phyloP scores from a whole-genome alignment of 2,888 invertebrate species.

The Agelastica alni region DNA sequence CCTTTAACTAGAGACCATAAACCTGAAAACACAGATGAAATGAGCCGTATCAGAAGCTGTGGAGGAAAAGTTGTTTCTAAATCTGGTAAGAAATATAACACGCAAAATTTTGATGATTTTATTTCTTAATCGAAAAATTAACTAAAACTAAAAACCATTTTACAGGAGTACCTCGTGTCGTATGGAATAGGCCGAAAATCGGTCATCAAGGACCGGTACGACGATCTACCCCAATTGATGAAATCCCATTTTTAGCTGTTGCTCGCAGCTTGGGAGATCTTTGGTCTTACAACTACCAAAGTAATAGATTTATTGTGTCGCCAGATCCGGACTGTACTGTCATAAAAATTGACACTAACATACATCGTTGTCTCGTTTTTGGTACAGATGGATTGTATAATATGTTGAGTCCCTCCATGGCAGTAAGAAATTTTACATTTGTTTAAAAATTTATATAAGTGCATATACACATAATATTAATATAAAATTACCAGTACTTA shows the following conservation, averaged over 20 bases:
- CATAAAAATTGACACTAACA: constrained; percentile 76
- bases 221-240: constrained; percentile 87
- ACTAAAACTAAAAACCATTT: no score
- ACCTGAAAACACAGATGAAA: constrained; percentile 86
- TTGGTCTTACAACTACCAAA: constrained; percentile 94
- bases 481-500: no score
- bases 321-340: constrained; percentile 96
- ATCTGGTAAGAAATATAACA: constrained; percentile 50
- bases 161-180: constrained; percentile 88
- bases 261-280: constrained; percentile 95
- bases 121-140: no score
- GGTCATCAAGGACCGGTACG: constrained; percentile 87
- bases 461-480: no score
- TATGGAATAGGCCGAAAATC: constrained; percentile 91
- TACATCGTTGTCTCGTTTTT: constrained; percentile 85
- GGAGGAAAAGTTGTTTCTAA: constrained; percentile 80
- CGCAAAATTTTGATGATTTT: neutral
- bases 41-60: constrained; percentile 77
- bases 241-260: constrained; percentile 94
- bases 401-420: constrained; percentile 83
- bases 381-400: constrained; percentile 98
- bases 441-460: no score
- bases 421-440: constrained; percentile 55
- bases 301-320: constrained; percentile 94
- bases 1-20: constrained; percentile 93